Evolutionary conservation across 2,888 invertebrate species (phyloP), one percentile per base, ranked within the genome.

Genomic region (Agapetus fuscipes): DNA sequence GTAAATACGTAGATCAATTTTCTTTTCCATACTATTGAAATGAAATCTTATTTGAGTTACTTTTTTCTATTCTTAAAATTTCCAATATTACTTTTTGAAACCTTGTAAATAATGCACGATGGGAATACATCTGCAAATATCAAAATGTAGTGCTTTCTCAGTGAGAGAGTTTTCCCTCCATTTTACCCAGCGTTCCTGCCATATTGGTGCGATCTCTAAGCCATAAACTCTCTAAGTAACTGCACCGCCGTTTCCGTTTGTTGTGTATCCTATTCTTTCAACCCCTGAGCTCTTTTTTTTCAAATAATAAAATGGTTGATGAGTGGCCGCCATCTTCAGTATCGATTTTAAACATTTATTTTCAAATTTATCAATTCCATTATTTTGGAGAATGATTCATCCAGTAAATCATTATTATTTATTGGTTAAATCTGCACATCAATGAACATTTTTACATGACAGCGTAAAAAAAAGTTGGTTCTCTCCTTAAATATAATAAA

Each of bases 201-300:
- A 30, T 41, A 43, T 43, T 34, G 43, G 32, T 28, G 36, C 39
- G 35, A 43, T 43, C 32, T 28, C 25, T 13, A 16, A 39, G 15
- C 31, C 39, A 36, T 43, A 43, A 43, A 43, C 39, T 36, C 29
- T 26, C 32, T 43, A 43, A 43, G 39, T 43, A 43, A 43, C 39
- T 43, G 39, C 35, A 13, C 24, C 17, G 29, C 37, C 30, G n/a
- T 35, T 35, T 34, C 14, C 30, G 13, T 31, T 26, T 32, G 15
- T 25, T 25, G 7, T 27, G n/a, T n/a, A 3, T 24, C 14, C 24
- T 14, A 16, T 9, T 15, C 11, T 11, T 14, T 6, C 17, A 17
- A 6, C 20, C 20, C 5, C 20, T 20, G 4, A n/a, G 4, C 20
- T 20, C 9, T 20, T 20, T 20, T 20, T 20, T 20, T 20, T 20